Evolutionary conservation across 2,888 invertebrate species (phyloP).

Genomic region (Cerastoderma edule): DNA sequence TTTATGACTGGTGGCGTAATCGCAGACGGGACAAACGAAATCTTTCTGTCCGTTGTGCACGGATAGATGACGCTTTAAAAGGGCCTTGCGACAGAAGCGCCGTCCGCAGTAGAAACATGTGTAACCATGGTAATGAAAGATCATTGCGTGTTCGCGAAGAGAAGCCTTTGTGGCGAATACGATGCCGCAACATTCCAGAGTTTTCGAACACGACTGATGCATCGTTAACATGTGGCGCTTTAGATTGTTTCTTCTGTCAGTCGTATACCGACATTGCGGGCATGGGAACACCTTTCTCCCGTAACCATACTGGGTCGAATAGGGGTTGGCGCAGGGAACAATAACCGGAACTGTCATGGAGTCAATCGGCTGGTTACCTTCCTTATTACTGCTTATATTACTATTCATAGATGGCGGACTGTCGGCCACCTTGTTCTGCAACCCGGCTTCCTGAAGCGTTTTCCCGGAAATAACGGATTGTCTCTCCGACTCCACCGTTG

Average conservation of each 20-base stretch:
- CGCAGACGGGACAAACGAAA: conserved; percentile 83
- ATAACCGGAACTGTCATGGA: conserved; percentile 56
- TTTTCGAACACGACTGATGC: conserved; percentile 82
- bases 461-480: conserved; percentile 25
- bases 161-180: conserved; percentile 84
- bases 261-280: conserved; percentile 82
- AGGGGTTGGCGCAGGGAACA: conserved; percentile 55
- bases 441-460: conserved; percentile 21
- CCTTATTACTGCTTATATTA: neutral
- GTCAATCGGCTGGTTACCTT: conserved; percentile 21
- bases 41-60: conserved; percentile 85
- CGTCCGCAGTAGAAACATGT: conserved; percentile 83
- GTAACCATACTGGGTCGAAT: conserved; percentile 57
- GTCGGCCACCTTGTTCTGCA: conserved; percentile 8
- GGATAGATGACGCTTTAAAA: conserved; percentile 84
- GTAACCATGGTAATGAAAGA: conserved; percentile 84
- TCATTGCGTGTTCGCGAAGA: conserved; percentile 83
- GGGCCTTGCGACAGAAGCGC: conserved; percentile 84
- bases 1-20: conserved; percentile 85
- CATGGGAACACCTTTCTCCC: conserved; percentile 80
- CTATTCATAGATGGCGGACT: neutral
- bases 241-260: conserved; percentile 83
- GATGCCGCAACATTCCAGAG: conserved; percentile 83
- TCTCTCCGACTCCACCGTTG: conserved; percentile 27
- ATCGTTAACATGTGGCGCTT: conserved; percentile 84